Percentiles rank a stretch among this genome's conserved stretches.
These are phyloP conservation scores for Miichthys miiuy DNA, from an alignment of 2,797 vertebrate genomes.

Conservation along the genomic window DNA sequence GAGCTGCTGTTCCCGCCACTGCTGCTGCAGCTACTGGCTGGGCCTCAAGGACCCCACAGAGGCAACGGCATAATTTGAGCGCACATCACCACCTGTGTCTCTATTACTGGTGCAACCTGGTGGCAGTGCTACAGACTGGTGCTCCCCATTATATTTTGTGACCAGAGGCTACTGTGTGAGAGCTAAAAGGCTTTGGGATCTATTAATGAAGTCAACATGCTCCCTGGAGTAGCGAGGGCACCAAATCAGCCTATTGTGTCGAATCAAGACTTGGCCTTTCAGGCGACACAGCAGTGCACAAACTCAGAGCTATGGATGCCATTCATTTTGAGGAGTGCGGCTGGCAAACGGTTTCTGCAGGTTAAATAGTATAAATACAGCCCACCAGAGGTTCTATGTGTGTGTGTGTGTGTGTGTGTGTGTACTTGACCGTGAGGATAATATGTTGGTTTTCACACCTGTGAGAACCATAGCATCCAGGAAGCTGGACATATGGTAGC, in stretches of 20 bases:
- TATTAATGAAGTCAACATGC: conserved; percentile 74
- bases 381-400: conserved; percentile 10
- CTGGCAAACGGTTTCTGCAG: conserved; percentile 27
- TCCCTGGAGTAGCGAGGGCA: conserved; percentile 54
- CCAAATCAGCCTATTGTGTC: conserved; percentile 69
- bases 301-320: conserved; percentile 41
- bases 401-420: background rate
- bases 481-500: conserved; percentile 62
- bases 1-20: conserved; percentile 43
- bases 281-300: conserved; percentile 49
- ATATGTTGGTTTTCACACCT: conserved; percentile 8
- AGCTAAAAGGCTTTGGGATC: conserved; percentile 69
- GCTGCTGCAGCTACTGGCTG: conserved; percentile 40
- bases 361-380: conserved; percentile 31
- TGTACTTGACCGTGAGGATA: background rate
- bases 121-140: conserved; percentile 46
- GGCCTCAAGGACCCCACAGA: conserved; percentile 62
- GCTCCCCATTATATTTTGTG: conserved; percentile 71
- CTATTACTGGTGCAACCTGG: conserved; percentile 63
- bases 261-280: conserved; percentile 65
- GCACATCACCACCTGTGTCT: conserved; percentile 72
- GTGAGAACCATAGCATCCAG: conserved; percentile 38
- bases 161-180: conserved; percentile 65
- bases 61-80: conserved; percentile 66
- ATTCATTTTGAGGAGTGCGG: conserved; percentile 40